Percentiles rank a stretch among this genome's conserved stretches.
phyloP scores from a whole-genome alignment of 2,888 invertebrate species.

The Sminthurinus aureus region DNA sequence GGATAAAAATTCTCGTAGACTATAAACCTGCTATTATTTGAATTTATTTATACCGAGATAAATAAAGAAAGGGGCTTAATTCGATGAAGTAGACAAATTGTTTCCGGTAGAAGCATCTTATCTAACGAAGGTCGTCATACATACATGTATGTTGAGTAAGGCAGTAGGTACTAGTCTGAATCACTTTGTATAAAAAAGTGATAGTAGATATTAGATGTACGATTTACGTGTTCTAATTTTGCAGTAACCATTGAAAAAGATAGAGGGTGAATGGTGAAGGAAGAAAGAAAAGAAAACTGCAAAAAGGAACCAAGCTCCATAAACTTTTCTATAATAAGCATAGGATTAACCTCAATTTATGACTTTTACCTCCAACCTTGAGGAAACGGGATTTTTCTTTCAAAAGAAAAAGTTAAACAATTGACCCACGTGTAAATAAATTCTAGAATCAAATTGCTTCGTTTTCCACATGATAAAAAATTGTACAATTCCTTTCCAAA shows the following conservation, averaged over 20 bases:
- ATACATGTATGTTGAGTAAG: no score
- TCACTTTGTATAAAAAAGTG: not conserved
- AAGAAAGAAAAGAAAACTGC: not conserved
- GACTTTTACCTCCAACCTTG: not conserved
- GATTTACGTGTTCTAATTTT: no score
- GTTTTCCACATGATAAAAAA: not conserved
- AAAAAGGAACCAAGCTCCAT: not conserved
- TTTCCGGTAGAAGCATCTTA: conserved; percentile 22
- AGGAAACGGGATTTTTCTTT: not conserved
- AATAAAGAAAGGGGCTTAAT: not conserved
- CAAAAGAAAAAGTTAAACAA: not conserved
- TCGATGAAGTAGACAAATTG: conserved; percentile 27
- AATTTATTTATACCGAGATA: not conserved
- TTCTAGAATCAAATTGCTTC: no score
- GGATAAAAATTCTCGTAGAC: no score
- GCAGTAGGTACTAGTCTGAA: not conserved
- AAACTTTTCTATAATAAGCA: not conserved
- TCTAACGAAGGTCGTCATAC: not conserved
- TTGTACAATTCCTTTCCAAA: not conserved
- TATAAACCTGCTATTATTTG: not conserved
- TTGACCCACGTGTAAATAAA: conserved; percentile 1
- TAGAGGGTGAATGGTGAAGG: not conserved
- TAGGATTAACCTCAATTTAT: not conserved
- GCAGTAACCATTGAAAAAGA: no score
- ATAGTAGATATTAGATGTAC: no score